phyloP scores from a whole-genome alignment of 2,797 vertebrate species.

The Acrocephalus scirpaceus region DNA sequence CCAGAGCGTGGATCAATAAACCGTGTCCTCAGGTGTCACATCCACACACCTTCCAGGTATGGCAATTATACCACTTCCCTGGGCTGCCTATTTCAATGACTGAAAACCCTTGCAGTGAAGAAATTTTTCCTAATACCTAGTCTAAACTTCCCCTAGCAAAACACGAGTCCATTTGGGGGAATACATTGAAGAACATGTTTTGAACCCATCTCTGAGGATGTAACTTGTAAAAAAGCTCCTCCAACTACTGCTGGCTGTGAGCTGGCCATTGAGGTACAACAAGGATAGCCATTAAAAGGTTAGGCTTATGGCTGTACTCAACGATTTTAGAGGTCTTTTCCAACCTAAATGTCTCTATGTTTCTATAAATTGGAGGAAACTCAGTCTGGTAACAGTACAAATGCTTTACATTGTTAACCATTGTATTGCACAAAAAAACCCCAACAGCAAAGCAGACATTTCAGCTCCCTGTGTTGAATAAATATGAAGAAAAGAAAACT shows the following conservation, averaged over 20 bases:
- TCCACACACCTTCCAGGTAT: neutral
- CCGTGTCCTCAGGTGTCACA: fast-evolving
- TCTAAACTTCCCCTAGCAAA: neutral
- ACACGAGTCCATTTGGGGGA: neutral
- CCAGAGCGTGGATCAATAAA: neutral
- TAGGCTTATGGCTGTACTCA: neutral
- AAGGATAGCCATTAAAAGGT: neutral
- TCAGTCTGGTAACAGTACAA: neutral
- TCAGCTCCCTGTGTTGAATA: neutral
- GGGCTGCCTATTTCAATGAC: neutral
- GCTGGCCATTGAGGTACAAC: neutral
- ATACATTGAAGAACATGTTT: neutral
- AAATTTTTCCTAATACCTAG: neutral
- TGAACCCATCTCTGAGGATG: neutral
- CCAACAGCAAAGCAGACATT: neutral
- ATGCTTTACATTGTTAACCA: neutral
- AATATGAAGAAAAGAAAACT: neutral
- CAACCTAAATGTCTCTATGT: neutral
- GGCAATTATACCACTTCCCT: neutral
- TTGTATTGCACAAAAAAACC: fast-evolving
- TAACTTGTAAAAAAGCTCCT: neutral
- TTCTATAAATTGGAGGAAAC: neutral
- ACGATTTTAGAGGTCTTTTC: neutral
- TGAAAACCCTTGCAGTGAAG: neutral
- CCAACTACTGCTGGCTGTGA: neutral